A percentile compares a stretch with the other conserved stretches of the same genome.
phyloP scores from a whole-genome alignment of 2,113 vertebrate genomes.

The Andinoacara biseriatus region DNA sequence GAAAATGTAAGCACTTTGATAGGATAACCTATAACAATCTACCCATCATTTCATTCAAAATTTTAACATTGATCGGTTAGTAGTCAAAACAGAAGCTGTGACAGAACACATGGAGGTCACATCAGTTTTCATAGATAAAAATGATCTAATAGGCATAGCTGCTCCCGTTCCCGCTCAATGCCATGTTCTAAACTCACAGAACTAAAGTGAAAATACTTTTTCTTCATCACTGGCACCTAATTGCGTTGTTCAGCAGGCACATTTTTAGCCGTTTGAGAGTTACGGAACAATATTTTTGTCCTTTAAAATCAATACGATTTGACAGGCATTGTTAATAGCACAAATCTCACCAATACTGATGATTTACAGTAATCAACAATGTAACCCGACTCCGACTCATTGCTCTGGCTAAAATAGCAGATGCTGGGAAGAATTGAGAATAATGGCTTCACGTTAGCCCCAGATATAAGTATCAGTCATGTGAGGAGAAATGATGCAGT shows the following conservation, averaged over 20 bases:
- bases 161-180: no score
- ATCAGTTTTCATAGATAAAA: not conserved
- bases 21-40: not conserved
- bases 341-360: not conserved
- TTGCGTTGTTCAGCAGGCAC: not conserved
- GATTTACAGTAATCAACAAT: conserved; percentile 33
- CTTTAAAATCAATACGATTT: not conserved
- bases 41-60: not conserved
- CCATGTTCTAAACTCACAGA: no score
- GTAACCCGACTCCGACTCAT: conserved; percentile 14
- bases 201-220: not conserved
- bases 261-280: not conserved
- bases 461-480: conserved; percentile 53
- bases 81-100: not conserved
- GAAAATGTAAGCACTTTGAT: not conserved
- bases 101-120: not conserved
- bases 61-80: not conserved
- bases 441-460: conserved; percentile 29
- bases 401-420: not conserved
- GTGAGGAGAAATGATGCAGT: conserved; percentile 37
- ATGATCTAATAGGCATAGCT: no score
- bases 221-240: not conserved
- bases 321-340: not conserved
- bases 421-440: conserved; percentile 43
- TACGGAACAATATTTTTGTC: not conserved